phyloP scores from a whole-genome alignment of 2,888 invertebrate species.

The Cheilosia vulpina region DNA sequence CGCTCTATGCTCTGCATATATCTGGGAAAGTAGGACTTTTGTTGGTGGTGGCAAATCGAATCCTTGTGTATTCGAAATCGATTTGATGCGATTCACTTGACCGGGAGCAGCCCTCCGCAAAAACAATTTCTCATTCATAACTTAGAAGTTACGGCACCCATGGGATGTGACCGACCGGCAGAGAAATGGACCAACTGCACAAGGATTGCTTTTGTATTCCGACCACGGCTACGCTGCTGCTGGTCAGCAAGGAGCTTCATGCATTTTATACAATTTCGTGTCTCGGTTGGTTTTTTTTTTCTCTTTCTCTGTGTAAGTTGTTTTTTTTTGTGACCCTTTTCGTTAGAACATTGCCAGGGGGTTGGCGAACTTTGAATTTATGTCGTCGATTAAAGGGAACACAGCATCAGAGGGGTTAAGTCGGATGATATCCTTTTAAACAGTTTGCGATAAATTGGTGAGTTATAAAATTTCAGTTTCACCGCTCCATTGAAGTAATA shows the following conservation, averaged over 20 bases:
- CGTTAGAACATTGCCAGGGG: conserved; percentile 6
- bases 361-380: conserved; percentile 58
- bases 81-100: conserved; percentile 74
- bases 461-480: conserved; percentile 81
- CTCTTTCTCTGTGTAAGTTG: conserved; percentile 10
- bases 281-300: conserved; percentile 10
- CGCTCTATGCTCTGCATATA: conserved; percentile 49
- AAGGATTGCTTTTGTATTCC: conserved; percentile 69
- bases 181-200: conserved; percentile 30
- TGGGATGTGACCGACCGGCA: conserved; percentile 78
- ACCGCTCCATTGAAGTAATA: conserved; percentile 82
- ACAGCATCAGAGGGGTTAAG: conserved; percentile 17
- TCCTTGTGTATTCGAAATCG: conserved; percentile 76
- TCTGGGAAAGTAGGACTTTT: conserved; percentile 15
- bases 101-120: conserved; percentile 21
- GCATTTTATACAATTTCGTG: conserved; percentile 74
- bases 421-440: conserved; percentile 66
- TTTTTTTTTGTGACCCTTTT: conserved; percentile 40
- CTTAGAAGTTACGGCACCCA: conserved; percentile 83
- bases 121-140: conserved; percentile 83
- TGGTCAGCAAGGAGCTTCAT: conserved; percentile 68
- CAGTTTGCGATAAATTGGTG: conserved; percentile 78
- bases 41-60: conserved; percentile 22
- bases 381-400: conserved; percentile 70
- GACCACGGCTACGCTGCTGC: conserved; percentile 41